Base-by-base conservation (phyloP, 2,797 vertebrate species). In the Melanitta fusca region DNA sequence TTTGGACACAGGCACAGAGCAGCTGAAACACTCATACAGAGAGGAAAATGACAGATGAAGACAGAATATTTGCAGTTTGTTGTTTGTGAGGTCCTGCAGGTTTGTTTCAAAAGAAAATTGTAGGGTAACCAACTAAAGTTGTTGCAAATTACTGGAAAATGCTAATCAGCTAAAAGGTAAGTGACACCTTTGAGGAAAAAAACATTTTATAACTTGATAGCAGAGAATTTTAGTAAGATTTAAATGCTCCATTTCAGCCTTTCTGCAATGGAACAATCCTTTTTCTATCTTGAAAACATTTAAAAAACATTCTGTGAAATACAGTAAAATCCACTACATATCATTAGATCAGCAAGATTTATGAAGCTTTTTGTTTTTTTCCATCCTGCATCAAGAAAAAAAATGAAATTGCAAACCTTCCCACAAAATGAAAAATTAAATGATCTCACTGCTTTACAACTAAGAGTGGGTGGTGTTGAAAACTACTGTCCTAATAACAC, bases 401-500 rank as follows among this genome's bases (percentile, higher is more conserved):
- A 36, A 7, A 22, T 43, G 2, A 81, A 92, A 91, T 19, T 41
- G 22, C 62, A 87, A 89, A 64, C 36, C 6, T 93, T 21, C 28
- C 7, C 11, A 71, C 18, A 71, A 87, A 88, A 71, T 22, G 70
- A 92, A 93, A 94, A 91, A 77, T 64, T 60, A 88, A 71, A 54
- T 78, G 4, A 78, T 94, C 79, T 92, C 72, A 85, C 56, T 89
- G 89, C 87, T 93, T 47, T 93, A 93, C 72, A 88, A 88, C 84
- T 75, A 66, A 36, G 93, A 91, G 93, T 92, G 61, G 91, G 92
- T 0, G 5, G 87, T 94, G 82, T 83, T 94, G 85, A 96, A 96
- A 94, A 94, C 69, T 85, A 84, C 74, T 91, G 80, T 95, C 92
- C 91, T 97, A 94, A 92, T 91, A 94, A 82, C 80, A 96, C 62